phyloP scores from a whole-genome alignment of 2,888 invertebrate species.

The Ctena decussata region DNA sequence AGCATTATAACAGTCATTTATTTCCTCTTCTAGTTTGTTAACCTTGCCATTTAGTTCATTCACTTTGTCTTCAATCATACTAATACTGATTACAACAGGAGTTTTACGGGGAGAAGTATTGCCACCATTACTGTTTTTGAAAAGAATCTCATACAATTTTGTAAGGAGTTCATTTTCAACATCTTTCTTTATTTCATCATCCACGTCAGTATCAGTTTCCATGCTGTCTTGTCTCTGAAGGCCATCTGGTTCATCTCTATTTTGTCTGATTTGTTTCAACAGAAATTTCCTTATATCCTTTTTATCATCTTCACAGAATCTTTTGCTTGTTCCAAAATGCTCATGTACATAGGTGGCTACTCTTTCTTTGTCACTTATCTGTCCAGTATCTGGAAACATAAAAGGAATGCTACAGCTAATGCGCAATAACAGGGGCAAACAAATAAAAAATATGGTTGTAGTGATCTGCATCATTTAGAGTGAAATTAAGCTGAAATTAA shows the following conservation, averaged over 20 bases:
- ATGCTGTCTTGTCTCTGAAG: background rate
- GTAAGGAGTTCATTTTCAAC: slow-evolving; percentile 38
- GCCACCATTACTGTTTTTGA: slow-evolving; percentile 8
- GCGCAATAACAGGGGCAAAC: no score
- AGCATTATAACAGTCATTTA: slow-evolving; percentile 46
- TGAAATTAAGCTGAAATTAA: no score
- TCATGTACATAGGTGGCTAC: slow-evolving; percentile 76
- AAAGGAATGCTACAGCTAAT: no score
- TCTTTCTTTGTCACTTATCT: slow-evolving; percentile 56
- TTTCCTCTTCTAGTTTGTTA: slow-evolving; percentile 47
- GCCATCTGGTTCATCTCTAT: slow-evolving; percentile 19
- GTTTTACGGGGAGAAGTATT: background rate
- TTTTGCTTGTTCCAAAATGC: slow-evolving; percentile 78
- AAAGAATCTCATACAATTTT: slow-evolving; percentile 32
- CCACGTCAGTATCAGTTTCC: slow-evolving; percentile 2
- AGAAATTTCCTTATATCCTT: slow-evolving; percentile 73
- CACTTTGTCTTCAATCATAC: slow-evolving; percentile 47
- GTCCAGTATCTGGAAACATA: slow-evolving; percentile 38
- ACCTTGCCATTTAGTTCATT: slow-evolving; percentile 40
- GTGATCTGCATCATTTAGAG: no score
- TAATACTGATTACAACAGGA: slow-evolving; percentile 36
- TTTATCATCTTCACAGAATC: slow-evolving; percentile 78
- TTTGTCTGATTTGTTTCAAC: slow-evolving; percentile 39
- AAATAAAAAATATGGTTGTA: no score
- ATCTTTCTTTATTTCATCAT: slow-evolving; percentile 15